Conservation (phyloP, 2,113 vertebrate species). For the Burhinus bistriatus region DNA sequence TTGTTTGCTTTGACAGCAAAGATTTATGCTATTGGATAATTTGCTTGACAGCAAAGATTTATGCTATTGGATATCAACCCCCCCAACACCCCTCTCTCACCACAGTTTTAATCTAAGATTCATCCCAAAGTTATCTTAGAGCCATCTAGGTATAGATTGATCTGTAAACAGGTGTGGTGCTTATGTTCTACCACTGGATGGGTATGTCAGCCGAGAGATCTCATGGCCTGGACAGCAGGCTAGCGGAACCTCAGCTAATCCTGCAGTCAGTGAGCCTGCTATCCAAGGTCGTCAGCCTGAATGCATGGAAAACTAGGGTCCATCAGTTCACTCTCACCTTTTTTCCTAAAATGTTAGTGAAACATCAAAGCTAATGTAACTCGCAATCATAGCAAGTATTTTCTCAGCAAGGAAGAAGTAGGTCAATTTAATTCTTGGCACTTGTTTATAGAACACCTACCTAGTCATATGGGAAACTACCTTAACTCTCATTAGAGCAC, state of each 20-base stretch:
- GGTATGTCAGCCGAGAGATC: background rate
- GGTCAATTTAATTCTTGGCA: background rate
- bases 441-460: background rate
- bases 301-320: fast-evolving
- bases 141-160: background rate
- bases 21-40: background rate
- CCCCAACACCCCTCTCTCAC: background rate
- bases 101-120: background rate
- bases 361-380: background rate
- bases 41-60: background rate
- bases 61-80: background rate
- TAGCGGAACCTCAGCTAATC: background rate
- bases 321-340: background rate
- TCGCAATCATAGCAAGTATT: background rate
- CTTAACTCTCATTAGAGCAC: background rate
- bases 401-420: background rate
- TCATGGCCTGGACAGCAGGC: background rate
- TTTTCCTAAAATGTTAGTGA: background rate
- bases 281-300: background rate
- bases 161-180: background rate
- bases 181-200: background rate
- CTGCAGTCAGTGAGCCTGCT: fast-evolving
- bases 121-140: background rate
- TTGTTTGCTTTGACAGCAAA: background rate
- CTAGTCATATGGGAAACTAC: background rate